These are phyloP conservation scores for Bergia sp. DNA, from an alignment of 92 coral and sea anemone species.

Conservation along the genomic window DNA sequence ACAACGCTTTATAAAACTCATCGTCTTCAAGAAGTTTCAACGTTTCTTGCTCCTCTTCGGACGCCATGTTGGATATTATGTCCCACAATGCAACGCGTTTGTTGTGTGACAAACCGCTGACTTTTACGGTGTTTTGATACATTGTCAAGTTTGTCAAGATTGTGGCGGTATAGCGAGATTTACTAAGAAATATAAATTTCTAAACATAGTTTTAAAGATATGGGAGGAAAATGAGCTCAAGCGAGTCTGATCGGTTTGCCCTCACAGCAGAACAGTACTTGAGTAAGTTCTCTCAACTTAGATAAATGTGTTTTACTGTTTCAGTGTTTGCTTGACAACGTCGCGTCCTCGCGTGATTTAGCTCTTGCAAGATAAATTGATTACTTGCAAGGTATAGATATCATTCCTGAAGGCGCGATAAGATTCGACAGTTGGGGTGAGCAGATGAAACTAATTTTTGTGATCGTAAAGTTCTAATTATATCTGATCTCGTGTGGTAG, in stretches of 20 bases:
- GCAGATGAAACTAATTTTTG: too few species aligned
- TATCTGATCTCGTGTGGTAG: too few species aligned
- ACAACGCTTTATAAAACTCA: conserved; percentile 75
- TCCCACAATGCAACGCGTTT: conserved; percentile 59
- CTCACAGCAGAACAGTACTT: conserved; percentile 91
- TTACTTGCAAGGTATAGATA: too few species aligned
- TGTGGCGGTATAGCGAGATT: neutral
- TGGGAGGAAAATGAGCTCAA: conserved; percentile 46
- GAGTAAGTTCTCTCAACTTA: conserved; percentile 54
- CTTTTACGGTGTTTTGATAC: neutral
- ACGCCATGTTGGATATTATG: conserved; percentile 79
- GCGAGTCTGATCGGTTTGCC: conserved; percentile 70
- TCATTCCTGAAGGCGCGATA: too few species aligned
- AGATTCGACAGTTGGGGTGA: too few species aligned
- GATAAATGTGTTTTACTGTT: too few species aligned
- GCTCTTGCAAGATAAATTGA: too few species aligned
- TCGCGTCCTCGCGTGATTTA: neutral
- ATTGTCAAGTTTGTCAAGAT: neutral
- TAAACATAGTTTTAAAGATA: neutral
- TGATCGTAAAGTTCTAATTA: too few species aligned
- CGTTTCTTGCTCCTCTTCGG: conserved; percentile 41
- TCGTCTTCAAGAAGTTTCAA: conserved; percentile 65
- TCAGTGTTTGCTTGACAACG: neutral
- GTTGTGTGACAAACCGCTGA: conserved; percentile 11
- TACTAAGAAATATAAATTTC: neutral